phyloP scores from a whole-genome alignment of 2,888 invertebrate species.

The Ashinkailepas kermadecensis region DNA sequence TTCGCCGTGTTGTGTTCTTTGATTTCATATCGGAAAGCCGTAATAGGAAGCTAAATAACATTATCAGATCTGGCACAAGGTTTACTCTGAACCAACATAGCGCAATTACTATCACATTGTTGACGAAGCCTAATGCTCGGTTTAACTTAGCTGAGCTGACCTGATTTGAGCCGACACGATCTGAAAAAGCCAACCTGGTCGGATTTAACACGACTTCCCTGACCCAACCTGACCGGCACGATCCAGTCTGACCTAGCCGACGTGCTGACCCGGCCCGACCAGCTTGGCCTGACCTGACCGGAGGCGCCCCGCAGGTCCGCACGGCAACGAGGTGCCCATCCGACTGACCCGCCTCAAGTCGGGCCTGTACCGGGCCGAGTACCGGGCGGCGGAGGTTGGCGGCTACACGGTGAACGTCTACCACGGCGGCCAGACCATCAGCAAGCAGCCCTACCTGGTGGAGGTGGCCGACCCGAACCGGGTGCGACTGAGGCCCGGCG shows the following conservation, averaged over 20 bases:
- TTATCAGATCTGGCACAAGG: too few relatives aligned
- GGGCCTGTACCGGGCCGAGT: constrained; percentile 56
- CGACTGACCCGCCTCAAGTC: constrained; percentile 42
- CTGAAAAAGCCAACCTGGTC: too few relatives aligned
- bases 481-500: constrained; percentile 44
- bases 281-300: not conserved
- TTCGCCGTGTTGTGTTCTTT: too few relatives aligned
- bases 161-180: not conserved
- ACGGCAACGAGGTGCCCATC: constrained; percentile 47
- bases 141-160: not conserved
- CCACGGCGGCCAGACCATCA: constrained; percentile 53
- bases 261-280: too few relatives aligned
- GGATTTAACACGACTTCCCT: too few relatives aligned
- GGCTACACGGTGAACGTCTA: constrained; percentile 61
- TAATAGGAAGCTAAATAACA: too few relatives aligned
- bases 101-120: too few relatives aligned
- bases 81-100: too few relatives aligned
- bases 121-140: too few relatives aligned
- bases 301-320: constrained; percentile 43
- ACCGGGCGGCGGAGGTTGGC: constrained; percentile 67
- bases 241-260: too few relatives aligned
- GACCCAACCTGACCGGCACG: too few relatives aligned
- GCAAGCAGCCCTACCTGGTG: constrained; percentile 56
- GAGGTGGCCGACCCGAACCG: constrained; percentile 55
- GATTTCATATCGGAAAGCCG: too few relatives aligned